Base-by-base conservation (phyloP, 2,113 vertebrate genomes). In the Physeter macrocephalus region DNA sequence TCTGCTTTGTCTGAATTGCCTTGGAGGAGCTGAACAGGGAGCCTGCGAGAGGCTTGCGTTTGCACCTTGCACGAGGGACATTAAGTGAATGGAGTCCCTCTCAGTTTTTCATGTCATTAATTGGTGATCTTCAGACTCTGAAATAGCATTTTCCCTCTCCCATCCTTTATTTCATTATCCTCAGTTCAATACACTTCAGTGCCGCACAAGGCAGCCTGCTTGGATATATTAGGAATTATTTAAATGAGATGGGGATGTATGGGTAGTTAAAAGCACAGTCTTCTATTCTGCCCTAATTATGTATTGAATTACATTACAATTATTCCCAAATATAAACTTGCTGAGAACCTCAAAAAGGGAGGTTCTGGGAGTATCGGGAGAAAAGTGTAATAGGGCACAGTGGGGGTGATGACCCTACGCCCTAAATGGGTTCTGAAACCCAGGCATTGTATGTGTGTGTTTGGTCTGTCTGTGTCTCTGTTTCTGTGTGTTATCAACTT, bases 161-260 rank as follows among this genome's bases (percentile, higher is more conserved):
- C 97, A 98, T 98, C 98, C 97, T 96, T 99, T 98, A 99, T 99
- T 98, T 98, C 98, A 99, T 98, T 99, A 98, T 98, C 98, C 97
- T 98, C 98, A 98, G 98, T 97, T 98, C 98, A 99, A 97, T 98
- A 98, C 98, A 98, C 98, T 98, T 98, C 98, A 98, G 96, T 83
- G 98, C 97, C 62, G 61, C 92, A 97, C 66, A 54, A 98, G 93
- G 97, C 97, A 97, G 98, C 96, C 97, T 94, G 98, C 97, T 98
- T 97, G 97, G 98, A 97, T 98, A 98, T 97, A 98, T 98, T 98
- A 98, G 97, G 98, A 98, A 98, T 98, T 99, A 98, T 98, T 99
- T 98, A 98, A 98, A 99, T 99, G 98, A 98, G 96, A 98, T 98
- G 97, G 97, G 98, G 98, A 98, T 98, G 86, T 98, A 99, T 98